phyloP scores from a whole-genome alignment of 2,888 invertebrate species.

The Drosophila tanythrix region DNA sequence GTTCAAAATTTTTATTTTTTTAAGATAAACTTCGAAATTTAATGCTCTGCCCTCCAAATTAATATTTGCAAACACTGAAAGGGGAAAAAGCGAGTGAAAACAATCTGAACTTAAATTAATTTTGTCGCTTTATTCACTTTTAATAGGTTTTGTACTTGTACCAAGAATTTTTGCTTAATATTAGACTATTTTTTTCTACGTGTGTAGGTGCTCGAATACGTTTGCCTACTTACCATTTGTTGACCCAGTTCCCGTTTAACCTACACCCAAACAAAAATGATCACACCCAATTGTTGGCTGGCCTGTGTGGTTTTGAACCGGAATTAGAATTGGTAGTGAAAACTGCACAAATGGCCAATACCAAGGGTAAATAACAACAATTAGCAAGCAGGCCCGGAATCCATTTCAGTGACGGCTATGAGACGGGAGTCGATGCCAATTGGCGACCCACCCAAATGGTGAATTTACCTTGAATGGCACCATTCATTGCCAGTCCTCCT shows the following conservation, averaged over 20 bases:
- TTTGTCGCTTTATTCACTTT: background rate
- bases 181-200: background rate
- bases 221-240: background rate
- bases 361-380: conserved; percentile 49
- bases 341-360: conserved; percentile 54
- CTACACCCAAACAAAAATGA: conserved; percentile 22
- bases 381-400: conserved; percentile 40
- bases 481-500: conserved; percentile 2
- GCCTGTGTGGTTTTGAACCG: conserved; percentile 37
- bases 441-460: conserved; percentile 31
- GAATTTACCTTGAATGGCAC: conserved; percentile 9
- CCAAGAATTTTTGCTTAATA: background rate
- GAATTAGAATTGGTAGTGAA: conserved; percentile 43
- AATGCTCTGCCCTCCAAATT: background rate
- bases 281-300: conserved; percentile 8
- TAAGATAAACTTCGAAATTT: background rate
- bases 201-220: background rate
- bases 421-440: conserved; percentile 9
- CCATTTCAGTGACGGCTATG: conserved; percentile 3
- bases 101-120: background rate
- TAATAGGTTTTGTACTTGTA: background rate
- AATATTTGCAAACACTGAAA: background rate
- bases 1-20: background rate
- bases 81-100: background rate
- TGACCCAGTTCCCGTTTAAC: conserved; percentile 52